phyloP scores from a whole-genome alignment of 2,113 vertebrate species.

The Colius striatus region DNA sequence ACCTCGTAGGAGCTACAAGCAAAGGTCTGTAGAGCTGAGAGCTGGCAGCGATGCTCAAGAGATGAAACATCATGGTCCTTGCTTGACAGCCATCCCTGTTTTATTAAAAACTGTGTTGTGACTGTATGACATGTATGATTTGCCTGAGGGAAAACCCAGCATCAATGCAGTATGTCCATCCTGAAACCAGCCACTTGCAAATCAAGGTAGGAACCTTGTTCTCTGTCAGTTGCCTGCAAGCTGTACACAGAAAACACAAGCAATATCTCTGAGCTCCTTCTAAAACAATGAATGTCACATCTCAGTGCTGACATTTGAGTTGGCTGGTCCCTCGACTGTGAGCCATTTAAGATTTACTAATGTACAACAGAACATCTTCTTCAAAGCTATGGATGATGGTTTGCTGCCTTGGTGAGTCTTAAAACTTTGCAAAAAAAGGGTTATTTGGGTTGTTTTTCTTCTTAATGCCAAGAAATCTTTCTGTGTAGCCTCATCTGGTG shows the following conservation, averaged over 20 bases:
- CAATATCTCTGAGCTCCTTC: neutral
- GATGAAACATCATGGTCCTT: neutral
- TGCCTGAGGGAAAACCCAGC: neutral
- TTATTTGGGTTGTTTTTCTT: neutral
- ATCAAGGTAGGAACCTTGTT: neutral
- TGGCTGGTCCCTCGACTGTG: neutral
- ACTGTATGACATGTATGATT: neutral
- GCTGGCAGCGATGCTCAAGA: neutral
- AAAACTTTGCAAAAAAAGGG: neutral
- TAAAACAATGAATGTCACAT: accelerated
- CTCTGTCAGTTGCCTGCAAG: neutral
- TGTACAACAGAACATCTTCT: neutral
- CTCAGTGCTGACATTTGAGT: neutral
- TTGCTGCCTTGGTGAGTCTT: neutral
- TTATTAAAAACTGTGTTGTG: too few relatives aligned
- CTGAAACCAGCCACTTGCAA: neutral
- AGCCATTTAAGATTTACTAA: neutral
- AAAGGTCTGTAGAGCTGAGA: neutral
- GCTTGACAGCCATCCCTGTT: neutral
- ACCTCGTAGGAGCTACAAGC: neutral
- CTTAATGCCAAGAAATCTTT: neutral
- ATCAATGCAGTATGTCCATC: neutral
- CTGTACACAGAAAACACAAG: neutral
- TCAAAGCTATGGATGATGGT: neutral
- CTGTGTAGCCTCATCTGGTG: neutral